These are phyloP conservation scores for Axea sp. DNA, from an alignment of 2,888 invertebrate species.

Conservation along the genomic window DNA sequence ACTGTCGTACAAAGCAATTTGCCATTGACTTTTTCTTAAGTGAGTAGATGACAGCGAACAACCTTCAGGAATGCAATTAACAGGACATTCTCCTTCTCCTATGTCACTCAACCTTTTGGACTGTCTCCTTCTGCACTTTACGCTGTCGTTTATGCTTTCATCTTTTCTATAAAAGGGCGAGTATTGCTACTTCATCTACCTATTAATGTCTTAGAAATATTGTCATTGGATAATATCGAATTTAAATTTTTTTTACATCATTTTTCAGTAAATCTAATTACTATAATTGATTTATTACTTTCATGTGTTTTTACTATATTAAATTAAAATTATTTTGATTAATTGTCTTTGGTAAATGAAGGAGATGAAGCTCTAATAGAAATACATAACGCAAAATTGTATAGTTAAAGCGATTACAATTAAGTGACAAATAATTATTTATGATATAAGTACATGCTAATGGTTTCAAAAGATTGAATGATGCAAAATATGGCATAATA, in stretches of 20 bases:
- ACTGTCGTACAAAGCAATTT: constrained; percentile 32
- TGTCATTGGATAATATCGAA: constrained; percentile 64
- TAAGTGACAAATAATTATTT: too few species aligned
- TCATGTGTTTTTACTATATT: too few species aligned
- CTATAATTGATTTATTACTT: constrained; percentile 22
- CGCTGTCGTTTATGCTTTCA: constrained; percentile 58
- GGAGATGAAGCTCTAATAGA: too few species aligned
- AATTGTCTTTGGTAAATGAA: too few species aligned
- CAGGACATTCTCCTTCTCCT: constrained; percentile 49
- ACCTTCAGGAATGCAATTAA: constrained; percentile 72
- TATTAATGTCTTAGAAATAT: constrained; percentile 60
- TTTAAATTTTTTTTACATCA: constrained; percentile 19
- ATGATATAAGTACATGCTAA: too few species aligned
- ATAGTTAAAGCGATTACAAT: too few species aligned
- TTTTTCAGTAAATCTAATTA: constrained; percentile 3
- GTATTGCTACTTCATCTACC: constrained; percentile 57
- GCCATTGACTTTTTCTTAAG: constrained; percentile 57
- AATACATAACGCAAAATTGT: too few species aligned
- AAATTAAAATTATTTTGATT: too few species aligned
- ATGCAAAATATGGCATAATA: too few species aligned
- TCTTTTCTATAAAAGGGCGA: constrained; percentile 51
- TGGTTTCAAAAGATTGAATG: too few species aligned
- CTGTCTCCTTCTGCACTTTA: constrained; percentile 48
- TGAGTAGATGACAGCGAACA: constrained; percentile 54
- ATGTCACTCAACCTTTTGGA: constrained; percentile 38